Base-by-base conservation (phyloP, 2,888 invertebrate genomes). In the Aradus depressus region DNA sequence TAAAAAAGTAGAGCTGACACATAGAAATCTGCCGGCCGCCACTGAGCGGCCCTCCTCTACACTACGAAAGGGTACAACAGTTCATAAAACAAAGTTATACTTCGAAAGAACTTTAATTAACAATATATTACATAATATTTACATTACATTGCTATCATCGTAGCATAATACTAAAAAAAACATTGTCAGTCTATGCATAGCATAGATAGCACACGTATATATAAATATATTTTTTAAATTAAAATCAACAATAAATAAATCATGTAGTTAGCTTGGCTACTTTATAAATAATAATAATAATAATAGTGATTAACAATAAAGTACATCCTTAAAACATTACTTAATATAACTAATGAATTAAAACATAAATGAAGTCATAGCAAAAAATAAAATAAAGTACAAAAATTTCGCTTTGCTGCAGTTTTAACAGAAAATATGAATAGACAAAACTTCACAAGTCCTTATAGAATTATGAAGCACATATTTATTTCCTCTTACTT, bases 111-210 rank as follows among this genome's bases (percentile, higher is more conserved):
- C n/a, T 38, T 25, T 38, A 47, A 25, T 47, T 16, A 49, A 49
- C 28, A 49, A 49, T 49, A 49, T 41, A 28, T 41, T 49, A 49
- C 41, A 49, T 28, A 32, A 31, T 49, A 49, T 49, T 26, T 49
- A 49, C 49, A 49, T 25, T 22, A 41, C 39, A 49, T 34, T 18
- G 41, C 49, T 49, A 49, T 41, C 19, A 41, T 41, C 23, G 49
- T 49, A 49, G 49, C 49, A 34, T 26, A 35, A 38, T 39, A 38
- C 14, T 19, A 19, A 48, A 23, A 25, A n/a, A 37, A 18, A 47
- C 28, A 37, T 6, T 49, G 28, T 49, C 41, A 32, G 41, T 49
- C 49, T 49, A 49, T 49, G 49, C 49, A 49, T 32, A 26, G 49
- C 49, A 49, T 49, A 49, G 49, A 37, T 48, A 48, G 21, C 39